Conservation (phyloP, 35 echinoderm and acorn worm genomes). For the Strongylocentrotus purpuratus region DNA sequence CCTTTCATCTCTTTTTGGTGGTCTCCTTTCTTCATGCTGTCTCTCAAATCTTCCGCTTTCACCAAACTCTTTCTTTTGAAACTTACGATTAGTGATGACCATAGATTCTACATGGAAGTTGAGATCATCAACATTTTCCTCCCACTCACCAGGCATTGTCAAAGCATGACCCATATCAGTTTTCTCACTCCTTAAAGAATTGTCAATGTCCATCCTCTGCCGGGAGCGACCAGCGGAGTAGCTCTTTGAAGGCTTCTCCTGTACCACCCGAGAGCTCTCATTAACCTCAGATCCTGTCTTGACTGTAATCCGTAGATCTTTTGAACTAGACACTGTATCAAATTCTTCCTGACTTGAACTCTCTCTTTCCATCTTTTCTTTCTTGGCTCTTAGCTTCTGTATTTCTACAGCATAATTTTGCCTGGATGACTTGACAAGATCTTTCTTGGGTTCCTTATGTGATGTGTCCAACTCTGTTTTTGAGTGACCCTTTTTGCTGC, state of each 20-base stretch:
- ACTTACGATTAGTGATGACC: constrained; percentile 35
- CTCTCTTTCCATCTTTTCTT: constrained; percentile 4
- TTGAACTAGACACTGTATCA: neutral
- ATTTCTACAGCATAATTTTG: constrained; percentile 40
- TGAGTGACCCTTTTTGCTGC: neutral
- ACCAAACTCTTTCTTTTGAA: constrained; percentile 23
- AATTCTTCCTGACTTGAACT: neutral
- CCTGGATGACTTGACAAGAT: constrained; percentile 40
- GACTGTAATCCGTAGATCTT: constrained; percentile 34
- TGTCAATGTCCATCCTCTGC: constrained; percentile 43
- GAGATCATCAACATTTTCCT: constrained; percentile 23
- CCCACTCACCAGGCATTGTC: constrained; percentile 41
- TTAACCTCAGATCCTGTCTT: neutral
- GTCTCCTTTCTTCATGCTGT: neutral
- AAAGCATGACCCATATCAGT: neutral
- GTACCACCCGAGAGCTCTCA: neutral
- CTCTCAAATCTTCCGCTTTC: neutral
- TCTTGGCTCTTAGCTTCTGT: constrained; percentile 28
- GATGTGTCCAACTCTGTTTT: neutral
- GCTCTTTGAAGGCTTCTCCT: constrained; percentile 37
- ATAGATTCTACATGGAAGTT: constrained; percentile 40
- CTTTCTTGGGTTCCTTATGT: neutral
- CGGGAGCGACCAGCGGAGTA: constrained; percentile 50
- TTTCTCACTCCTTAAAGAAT: constrained; percentile 53
- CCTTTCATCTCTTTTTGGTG: neutral